Conservation (phyloP, 2,888 invertebrate species). For the Pegoplata infirma region DNA sequence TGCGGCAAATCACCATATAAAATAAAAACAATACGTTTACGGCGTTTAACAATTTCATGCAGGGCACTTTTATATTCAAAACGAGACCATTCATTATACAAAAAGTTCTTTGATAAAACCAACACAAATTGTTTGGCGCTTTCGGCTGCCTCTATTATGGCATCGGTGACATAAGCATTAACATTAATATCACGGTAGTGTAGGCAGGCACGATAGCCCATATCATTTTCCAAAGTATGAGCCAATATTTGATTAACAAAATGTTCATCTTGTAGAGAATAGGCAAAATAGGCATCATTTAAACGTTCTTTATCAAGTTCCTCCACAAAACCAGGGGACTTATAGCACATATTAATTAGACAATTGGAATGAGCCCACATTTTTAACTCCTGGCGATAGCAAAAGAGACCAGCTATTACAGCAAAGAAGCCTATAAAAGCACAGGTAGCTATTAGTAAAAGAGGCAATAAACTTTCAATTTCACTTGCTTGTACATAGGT, state of each 20-base stretch:
- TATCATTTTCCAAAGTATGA: conserved; percentile 90
- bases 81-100: conserved; percentile 96
- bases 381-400: conserved; percentile 88
- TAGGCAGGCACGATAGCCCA: conserved; percentile 91
- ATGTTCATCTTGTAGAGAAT: conserved; percentile 94
- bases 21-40: conserved; percentile 92
- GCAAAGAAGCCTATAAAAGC: conserved; percentile 88
- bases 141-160: conserved; percentile 94
- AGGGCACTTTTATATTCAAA: conserved; percentile 97
- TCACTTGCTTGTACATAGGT: conserved; percentile 81
- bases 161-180: conserved; percentile 92
- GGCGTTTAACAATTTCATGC: conserved; percentile 91
- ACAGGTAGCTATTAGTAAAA: conserved; percentile 87
- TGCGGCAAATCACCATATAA: conserved; percentile 93
- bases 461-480: conserved; percentile 89
- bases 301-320: conserved; percentile 86
- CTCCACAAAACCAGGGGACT: conserved; percentile 82
- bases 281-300: conserved; percentile 94
- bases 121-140: conserved; percentile 93
- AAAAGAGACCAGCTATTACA: conserved; percentile 87
- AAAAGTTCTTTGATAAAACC: conserved; percentile 93
- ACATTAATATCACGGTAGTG: conserved; percentile 95
- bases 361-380: conserved; percentile 93
- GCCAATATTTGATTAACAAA: conserved; percentile 94
- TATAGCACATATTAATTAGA: conserved; percentile 90